Percentiles rank a stretch among this genome's conserved stretches.
phyloP scores from a whole-genome alignment of 2,888 invertebrate genomes.

The Aphidoletes aphidimyza region DNA sequence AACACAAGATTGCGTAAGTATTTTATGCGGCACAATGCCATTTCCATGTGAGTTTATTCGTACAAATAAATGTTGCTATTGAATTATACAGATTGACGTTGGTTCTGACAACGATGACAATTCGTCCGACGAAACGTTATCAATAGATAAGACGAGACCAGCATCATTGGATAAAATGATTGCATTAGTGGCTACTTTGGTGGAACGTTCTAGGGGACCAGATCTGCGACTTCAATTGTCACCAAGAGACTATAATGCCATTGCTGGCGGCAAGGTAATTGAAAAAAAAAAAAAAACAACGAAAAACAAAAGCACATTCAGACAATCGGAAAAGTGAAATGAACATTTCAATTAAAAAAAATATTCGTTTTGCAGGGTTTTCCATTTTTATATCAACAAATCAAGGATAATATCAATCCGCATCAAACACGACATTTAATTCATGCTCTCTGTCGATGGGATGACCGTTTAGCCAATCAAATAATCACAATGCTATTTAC shows the following conservation, averaged over 20 bases:
- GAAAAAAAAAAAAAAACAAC: no score
- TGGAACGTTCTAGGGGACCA: conserved; percentile 86
- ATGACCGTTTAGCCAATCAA: conserved; percentile 87
- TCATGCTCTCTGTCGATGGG: conserved; percentile 90
- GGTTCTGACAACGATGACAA: conserved; percentile 67
- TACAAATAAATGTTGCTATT: not conserved
- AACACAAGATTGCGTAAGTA: conserved; percentile 75
- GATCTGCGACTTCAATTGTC: conserved; percentile 79
- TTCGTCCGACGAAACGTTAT: conserved; percentile 69
- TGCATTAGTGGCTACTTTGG: conserved; percentile 85
- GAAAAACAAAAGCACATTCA: no score
- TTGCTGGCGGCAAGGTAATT: conserved; percentile 84
- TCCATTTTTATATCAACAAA: conserved; percentile 94
- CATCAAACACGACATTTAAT: conserved; percentile 92
- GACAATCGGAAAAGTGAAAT: no score
- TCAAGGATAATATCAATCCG: conserved; percentile 90
- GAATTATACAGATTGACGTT: conserved; percentile 63
- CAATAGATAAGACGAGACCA: conserved; percentile 81
- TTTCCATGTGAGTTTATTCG: not conserved
- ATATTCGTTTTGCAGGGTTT: conserved; percentile 74
- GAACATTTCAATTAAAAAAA: conserved; percentile 53
- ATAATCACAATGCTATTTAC: conserved; percentile 91
- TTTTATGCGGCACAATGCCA: not conserved
- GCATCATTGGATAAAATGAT: conserved; percentile 96
- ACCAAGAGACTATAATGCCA: conserved; percentile 81